Evolutionary conservation across 2,113 vertebrate species (phyloP), one percentile per base, ranked within the genome.

Genomic region (Morone saxatilis): DNA sequence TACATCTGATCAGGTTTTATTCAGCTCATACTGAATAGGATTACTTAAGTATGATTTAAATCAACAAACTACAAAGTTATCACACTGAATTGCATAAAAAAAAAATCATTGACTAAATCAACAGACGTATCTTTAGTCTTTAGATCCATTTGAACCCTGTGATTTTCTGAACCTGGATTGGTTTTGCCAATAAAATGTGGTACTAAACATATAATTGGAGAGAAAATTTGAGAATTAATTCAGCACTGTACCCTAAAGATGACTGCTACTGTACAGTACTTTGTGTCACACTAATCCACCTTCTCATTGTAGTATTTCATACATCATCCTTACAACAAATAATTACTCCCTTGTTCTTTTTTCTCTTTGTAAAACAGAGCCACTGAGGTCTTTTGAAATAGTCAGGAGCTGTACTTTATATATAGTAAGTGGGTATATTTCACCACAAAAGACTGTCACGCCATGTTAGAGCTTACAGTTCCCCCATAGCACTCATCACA

Each of bases 401-500:
- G 71, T 89, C 72, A 48, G 66, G 36, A 77, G 85, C 74, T 65
- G 70, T 85, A 56, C 76, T 88, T 89, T 81, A 84, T 87, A 86
- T 84, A 84, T 47, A 90, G 75, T 84, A 89, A 88, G 89, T 89
- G 80, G 79, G 41, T 62, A 88, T 85, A 87, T 91, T 91, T 91
- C 83, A 75, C 76, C 43, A 92, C 92, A 94, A 93, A 93, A 88
- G 87, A 85, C 85, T 70, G 90, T 94, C 92, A 87, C 85, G 65
- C 91, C 76, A 70, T 56, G 83, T 94, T 94, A 94, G 73, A 74
- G 90, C 85, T 82, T 76, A 78, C 88, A 86, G 78, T 91, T 89
- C 76, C 86, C 90, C 89, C 77, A 53, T 86, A 91, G 91, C 86
- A 85, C 76, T 93, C 92, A 93, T 91, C 92, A 86, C 82, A 86